Percentiles rank a stretch among this genome's conserved stretches.
phyloP scores from a whole-genome alignment of 2,888 invertebrate species.

The Chymomyza fuscimana region DNA sequence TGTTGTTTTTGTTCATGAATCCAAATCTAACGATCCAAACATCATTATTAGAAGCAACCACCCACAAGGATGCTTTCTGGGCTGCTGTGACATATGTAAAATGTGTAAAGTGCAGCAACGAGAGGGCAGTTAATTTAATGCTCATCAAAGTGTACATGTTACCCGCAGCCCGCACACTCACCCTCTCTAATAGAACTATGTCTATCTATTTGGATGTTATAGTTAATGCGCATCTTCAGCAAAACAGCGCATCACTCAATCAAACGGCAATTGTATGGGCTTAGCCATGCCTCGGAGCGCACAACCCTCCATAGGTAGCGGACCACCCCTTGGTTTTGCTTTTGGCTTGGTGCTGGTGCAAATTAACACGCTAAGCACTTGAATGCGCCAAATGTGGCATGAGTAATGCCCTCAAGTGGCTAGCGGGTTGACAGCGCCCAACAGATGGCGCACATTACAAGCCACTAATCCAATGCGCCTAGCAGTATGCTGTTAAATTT shows the following conservation, averaged over 20 bases:
- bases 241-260: constrained; percentile 73
- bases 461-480: constrained; percentile 59
- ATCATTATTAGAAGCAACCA: constrained; percentile 31
- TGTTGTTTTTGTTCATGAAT: background rate
- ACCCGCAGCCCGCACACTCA: background rate
- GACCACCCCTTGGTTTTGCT: constrained; percentile 12
- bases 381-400: constrained; percentile 77
- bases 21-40: constrained; percentile 15
- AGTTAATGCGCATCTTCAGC: constrained; percentile 44
- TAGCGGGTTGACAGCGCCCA: constrained; percentile 22
- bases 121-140: constrained; percentile 67
- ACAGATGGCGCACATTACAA: constrained; percentile 65
- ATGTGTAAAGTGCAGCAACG: constrained; percentile 77
- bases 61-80: constrained; percentile 43
- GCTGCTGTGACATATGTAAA: constrained; percentile 76
- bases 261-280: constrained; percentile 77
- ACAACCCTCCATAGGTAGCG: constrained; percentile 27
- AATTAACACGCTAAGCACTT: constrained; percentile 79
- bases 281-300: constrained; percentile 44
- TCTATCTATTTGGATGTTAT: background rate
- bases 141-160: constrained; percentile 52
- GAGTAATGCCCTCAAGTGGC: constrained; percentile 76
- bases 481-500: constrained; percentile 40
- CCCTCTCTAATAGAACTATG: background rate
- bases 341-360: constrained; percentile 63